These are phyloP conservation scores for Pseudorhombus dupliciocellatus DNA, from an alignment of 2,113 vertebrate species.

Conservation along the genomic window DNA sequence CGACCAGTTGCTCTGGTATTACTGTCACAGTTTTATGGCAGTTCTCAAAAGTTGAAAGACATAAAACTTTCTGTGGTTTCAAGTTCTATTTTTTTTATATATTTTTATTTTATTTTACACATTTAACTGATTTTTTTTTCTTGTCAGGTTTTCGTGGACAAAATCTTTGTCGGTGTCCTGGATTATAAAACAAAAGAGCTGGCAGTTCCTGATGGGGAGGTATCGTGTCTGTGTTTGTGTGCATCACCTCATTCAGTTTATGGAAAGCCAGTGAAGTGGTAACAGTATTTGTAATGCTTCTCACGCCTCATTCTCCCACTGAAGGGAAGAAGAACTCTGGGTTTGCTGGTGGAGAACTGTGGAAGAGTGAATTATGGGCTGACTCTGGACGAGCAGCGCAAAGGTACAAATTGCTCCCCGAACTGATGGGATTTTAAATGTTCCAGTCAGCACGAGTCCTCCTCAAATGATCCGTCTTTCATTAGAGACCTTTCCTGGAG, in stretches of 20 bases:
- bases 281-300: conserved; percentile 2
- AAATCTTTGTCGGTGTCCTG: conserved; percentile 83
- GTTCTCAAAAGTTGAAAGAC: not conserved
- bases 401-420: conserved; percentile 80
- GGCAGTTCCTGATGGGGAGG: conserved; percentile 82
- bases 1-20: conserved; percentile 5
- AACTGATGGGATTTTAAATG: conserved; percentile 19
- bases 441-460: not conserved
- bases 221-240: conserved; percentile 49
- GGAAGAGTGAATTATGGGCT: conserved; percentile 89
- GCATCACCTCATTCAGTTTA: conserved; percentile 3
- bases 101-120: not conserved
- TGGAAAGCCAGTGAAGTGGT: not conserved
- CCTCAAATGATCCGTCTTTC: not conserved
- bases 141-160: conserved; percentile 87
- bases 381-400: conserved; percentile 86
- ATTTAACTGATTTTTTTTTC: not conserved
- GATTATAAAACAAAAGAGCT: conserved; percentile 82
- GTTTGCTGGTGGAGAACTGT: conserved; percentile 89
- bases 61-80: not conserved
- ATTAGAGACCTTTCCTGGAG: conserved; percentile 8
- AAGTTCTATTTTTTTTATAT: not conserved
- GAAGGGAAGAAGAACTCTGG: conserved; percentile 85
- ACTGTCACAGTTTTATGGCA: not conserved
- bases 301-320: conserved; percentile 35